Percentiles rank a stretch among this genome's conserved stretches.
Conservation (phyloP, 2,888 invertebrate species). For the Osmoderma eremita region DNA sequence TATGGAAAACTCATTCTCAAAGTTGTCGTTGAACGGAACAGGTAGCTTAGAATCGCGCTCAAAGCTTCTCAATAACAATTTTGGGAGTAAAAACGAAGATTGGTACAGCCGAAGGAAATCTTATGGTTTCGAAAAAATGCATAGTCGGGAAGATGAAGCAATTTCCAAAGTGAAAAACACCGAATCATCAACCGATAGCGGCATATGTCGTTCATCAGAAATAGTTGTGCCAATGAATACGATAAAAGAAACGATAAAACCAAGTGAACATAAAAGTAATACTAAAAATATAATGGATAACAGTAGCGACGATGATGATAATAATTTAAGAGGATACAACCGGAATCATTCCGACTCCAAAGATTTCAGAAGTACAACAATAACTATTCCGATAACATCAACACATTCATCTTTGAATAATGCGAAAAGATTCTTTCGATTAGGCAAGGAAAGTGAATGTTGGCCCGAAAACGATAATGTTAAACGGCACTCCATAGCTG, state of each 20-base stretch:
- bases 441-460: not conserved
- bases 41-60: slow-evolving; percentile 65
- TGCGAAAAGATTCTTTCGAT: slow-evolving; percentile 27
- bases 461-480: slow-evolving; percentile 54
- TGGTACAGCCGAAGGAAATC: slow-evolving; percentile 82
- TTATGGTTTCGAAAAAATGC: slow-evolving; percentile 76
- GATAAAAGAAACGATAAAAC: slow-evolving; percentile 55
- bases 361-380: slow-evolving; percentile 58
- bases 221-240: slow-evolving; percentile 64
- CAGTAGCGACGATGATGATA: slow-evolving; percentile 41
- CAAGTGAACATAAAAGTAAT: slow-evolving; percentile 55
- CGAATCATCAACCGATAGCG: slow-evolving; percentile 83
- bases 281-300: too few species aligned
- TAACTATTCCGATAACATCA: slow-evolving; percentile 59
- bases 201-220: slow-evolving; percentile 78
- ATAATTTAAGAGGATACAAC: slow-evolving; percentile 19
- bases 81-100: slow-evolving; percentile 65
- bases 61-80: slow-evolving; percentile 58
- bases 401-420: slow-evolving; percentile 48
- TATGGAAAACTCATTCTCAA: slow-evolving; percentile 61
- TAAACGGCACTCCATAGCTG: slow-evolving; percentile 70
- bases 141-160: slow-evolving; percentile 54
- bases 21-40: slow-evolving; percentile 59
- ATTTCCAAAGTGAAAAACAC: slow-evolving; percentile 62
- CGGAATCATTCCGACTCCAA: slow-evolving; percentile 41